Conservation (phyloP, 2,888 invertebrate species). For the Amphipoea oculea region DNA sequence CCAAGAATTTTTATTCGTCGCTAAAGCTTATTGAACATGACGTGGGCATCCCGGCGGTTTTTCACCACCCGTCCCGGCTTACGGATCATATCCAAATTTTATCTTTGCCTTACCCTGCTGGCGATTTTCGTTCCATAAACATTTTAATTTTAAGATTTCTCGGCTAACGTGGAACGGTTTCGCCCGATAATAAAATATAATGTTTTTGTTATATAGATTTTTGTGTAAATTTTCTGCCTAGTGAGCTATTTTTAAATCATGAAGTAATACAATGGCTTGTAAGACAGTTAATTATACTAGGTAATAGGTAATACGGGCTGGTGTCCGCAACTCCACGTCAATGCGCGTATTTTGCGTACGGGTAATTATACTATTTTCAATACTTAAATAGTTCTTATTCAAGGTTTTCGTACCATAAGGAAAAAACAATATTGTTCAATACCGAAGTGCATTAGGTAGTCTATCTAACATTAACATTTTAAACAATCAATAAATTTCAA, state of each 20-base stretch:
- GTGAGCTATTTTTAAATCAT: not conserved
- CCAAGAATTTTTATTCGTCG: constrained; percentile 73
- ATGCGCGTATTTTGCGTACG: too few relatives aligned
- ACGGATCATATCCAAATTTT: constrained; percentile 52
- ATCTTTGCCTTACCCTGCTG: constrained; percentile 29
- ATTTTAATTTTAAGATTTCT: constrained; percentile 26
- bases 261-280: not conserved
- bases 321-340: too few relatives aligned
- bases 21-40: constrained; percentile 67
- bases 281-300: not conserved
- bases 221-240: not conserved
- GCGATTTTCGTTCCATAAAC: constrained; percentile 35
- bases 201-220: not conserved
- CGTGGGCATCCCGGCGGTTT: constrained; percentile 65
- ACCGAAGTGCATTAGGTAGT: not conserved
- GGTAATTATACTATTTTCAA: not conserved
- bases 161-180: not conserved
- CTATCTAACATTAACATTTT: not conserved
- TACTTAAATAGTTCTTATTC: not conserved
- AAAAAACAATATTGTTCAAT: not conserved
- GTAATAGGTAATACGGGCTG: too few relatives aligned
- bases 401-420: not conserved
- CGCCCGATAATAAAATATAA: not conserved
- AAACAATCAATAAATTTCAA: not conserved
- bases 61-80: constrained; percentile 59